Evolutionary conservation across 2,888 invertebrate genomes (phyloP).

Genomic region (Chymomyza procnemis): DNA sequence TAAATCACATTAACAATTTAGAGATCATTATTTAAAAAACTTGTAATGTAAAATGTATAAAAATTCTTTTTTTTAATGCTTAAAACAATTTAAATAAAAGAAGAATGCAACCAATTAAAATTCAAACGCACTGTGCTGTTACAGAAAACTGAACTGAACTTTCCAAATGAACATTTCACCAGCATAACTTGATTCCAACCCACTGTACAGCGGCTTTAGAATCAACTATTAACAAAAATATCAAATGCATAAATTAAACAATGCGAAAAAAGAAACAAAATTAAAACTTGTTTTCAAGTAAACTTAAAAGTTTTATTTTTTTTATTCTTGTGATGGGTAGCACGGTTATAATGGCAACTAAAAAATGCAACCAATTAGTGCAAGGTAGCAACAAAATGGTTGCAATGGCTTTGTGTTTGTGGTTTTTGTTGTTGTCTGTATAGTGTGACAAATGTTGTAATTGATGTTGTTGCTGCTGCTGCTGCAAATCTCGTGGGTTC

Average conservation of each 20-base stretch:
- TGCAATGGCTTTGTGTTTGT: background rate
- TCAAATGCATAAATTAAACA: background rate
- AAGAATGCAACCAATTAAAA: background rate
- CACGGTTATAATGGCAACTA: constrained; percentile 42
- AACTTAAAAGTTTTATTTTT: constrained; percentile 59
- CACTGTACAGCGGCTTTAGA: background rate
- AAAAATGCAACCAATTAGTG: constrained; percentile 22
- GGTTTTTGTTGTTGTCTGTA: constrained; percentile 21
- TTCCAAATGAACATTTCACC: background rate
- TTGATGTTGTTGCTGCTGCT: constrained; percentile 26
- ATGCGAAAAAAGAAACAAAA: constrained; percentile 24
- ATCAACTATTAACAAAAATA: background rate
- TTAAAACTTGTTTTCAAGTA: constrained; percentile 34
- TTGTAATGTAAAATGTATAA: too few species aligned
- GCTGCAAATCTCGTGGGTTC: constrained; percentile 31
- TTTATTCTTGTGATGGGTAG: constrained; percentile 43
- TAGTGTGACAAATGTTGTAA: constrained; percentile 22
- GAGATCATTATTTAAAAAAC: too few species aligned
- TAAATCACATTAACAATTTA: too few species aligned
- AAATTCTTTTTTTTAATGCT: too few species aligned
- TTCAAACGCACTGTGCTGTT: background rate
- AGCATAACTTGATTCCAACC: background rate
- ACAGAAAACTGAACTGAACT: background rate
- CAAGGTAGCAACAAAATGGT: constrained; percentile 20
- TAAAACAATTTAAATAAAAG: too few species aligned